These are phyloP conservation scores for Plestiodon gilberti DNA, from an alignment of 2,113 vertebrate genomes.

Conservation along the genomic window DNA sequence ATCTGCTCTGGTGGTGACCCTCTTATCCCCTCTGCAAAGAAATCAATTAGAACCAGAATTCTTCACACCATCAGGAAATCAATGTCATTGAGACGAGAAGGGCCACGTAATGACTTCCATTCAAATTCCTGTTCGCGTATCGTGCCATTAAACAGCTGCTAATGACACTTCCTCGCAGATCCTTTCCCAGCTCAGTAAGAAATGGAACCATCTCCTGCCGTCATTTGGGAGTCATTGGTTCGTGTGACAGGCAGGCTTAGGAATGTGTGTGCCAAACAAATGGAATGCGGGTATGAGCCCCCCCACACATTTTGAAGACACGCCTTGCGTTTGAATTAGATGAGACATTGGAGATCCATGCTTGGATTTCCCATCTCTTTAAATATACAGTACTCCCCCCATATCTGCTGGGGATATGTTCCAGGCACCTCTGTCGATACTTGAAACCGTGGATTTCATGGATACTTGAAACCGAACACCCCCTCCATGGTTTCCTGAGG, in stretches of 20 bases:
- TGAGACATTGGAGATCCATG: too few relatives aligned
- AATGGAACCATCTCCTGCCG: conserved; percentile 33
- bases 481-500: too few relatives aligned
- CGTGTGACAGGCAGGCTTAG: background rate
- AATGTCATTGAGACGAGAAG: conserved; percentile 52
- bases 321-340: too few relatives aligned
- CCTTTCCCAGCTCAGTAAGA: conserved; percentile 52
- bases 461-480: too few relatives aligned
- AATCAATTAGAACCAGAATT: conserved; percentile 68
- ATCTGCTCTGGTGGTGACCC: conserved; percentile 42
- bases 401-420: too few relatives aligned
- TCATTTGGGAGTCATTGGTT: conserved; percentile 33
- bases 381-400: too few relatives aligned
- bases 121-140: conserved; percentile 68
- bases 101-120: conserved; percentile 59
- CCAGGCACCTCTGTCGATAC: too few relatives aligned
- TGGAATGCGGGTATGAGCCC: too few relatives aligned
- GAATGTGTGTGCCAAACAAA: background rate
- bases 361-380: too few relatives aligned
- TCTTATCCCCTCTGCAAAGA: conserved; percentile 48
- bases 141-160: conserved; percentile 53
- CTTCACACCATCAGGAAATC: conserved; percentile 61
- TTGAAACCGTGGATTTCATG: too few relatives aligned
- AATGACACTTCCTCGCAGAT: conserved; percentile 60
- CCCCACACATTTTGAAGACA: too few relatives aligned